Evolutionary conservation across 2,113 vertebrate species (phyloP), one percentile per base, ranked within the genome.

Genomic region (Odontophorus gujanensis): DNA sequence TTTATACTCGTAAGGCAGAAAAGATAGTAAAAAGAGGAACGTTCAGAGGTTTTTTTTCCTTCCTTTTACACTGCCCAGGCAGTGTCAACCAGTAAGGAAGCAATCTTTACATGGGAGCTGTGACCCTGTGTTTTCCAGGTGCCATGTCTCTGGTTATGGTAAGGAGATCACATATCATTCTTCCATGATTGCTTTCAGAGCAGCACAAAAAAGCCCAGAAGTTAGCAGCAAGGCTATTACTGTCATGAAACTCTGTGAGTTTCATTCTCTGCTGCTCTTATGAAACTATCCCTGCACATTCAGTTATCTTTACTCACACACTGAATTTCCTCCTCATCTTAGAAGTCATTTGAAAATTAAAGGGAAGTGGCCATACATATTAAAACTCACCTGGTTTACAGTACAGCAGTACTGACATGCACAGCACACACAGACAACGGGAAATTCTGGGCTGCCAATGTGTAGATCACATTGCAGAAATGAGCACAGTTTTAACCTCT

Each of bases 381-480:
- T 61, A 75, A 69, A 85, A 45, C 66, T 73, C 89, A 94, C 81
- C 86, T 87, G 81, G 11, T 85, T 94, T 84, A 75, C 85, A 62
- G 34, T 42, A 58, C 43, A 42, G 36, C 47, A 68, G 18, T 51
- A 61, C 67, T 75, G 51, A 90, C 38, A 76, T 1, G 7, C 10
- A 72, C 57, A 84, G 43, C 48, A 25, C 8, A 45, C 28, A 45
- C 28, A 51, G 38, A 5, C 0, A 0, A 4, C 6, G 94, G 83
- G 90, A 77, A 94, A 73, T 85, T 75, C 90, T 90, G 86, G 63
- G 50, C 22, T 40, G 48, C 38, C 80, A 77, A 21, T 1, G 0
- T 9, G 55, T 4, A 62, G 57, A 13, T 57, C 38, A 36, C 32
- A 13, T 1, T 30, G 30, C 36, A 84, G 57, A 81, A 84, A 77